Evolutionary conservation across 2,113 vertebrate genomes (phyloP), one percentile per base, ranked within the genome.

Genomic region (Beaufortia kweichowensis): DNA sequence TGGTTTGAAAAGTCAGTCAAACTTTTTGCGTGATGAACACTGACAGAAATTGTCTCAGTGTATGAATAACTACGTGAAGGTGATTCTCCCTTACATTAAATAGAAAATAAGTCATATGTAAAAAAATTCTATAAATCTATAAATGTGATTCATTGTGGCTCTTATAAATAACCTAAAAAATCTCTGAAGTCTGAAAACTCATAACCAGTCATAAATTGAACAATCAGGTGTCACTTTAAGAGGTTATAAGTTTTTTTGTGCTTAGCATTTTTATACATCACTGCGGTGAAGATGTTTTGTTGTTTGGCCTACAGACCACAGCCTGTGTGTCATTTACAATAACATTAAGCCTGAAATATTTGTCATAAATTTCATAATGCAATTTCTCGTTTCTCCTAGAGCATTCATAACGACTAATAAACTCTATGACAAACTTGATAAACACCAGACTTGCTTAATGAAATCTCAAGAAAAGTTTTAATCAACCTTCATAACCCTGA

Each of bases 401-500:
- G 71, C 57, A 61, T 19, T 62, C n/a, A 72, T 60, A 60, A 72
- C 8, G 2, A 21, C 17, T n/a, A 43, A 61, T 61, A 43, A 74
- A 17, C 57, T 57, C 24, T 74, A 48, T 29, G n/a, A 73, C 56
- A 46, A 61, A 74, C 56, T 74, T 72, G 4, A n/a, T 43, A 72
- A 59, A 70, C 50, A 15, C 46, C 66, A 69, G 46, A 55, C 29
- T 59, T 17, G 35, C 35, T 70, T 70, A 23, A 56, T 64, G 29
- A 69, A 60, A 24, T 77, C 53, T 60, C 53, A 6, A 57, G 63
- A 65, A 76, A 35, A 71, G 65, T 35, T 33, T 33, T 33, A 76
- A 56, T 55, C 48, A 69, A 17, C 48, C 29, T 11, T 55, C 67
- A 55, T 31, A 55, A 9, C 48, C 29, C 48, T 69, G 28, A 33